Evolutionary conservation across 2,888 invertebrate genomes (phyloP), one percentile per base, ranked within the genome.

Genomic region (Cheilosia impressa): DNA sequence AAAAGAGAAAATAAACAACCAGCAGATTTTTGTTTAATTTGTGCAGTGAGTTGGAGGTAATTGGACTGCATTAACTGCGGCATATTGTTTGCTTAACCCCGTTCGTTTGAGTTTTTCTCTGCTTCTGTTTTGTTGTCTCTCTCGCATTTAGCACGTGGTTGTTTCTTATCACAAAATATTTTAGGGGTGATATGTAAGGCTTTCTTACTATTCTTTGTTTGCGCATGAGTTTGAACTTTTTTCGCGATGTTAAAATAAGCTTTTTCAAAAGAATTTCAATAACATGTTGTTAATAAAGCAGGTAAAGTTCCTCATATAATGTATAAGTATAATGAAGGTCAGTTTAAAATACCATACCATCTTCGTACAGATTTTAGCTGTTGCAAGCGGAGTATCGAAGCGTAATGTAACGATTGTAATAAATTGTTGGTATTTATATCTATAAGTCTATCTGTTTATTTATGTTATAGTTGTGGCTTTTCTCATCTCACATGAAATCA

Each of bases 31-130:
- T 60, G 47, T 34, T 60, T 72, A 60, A 66, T 71, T 65, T 76
- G 10, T 62, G 60, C 55, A 72, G 19, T 38, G 60, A 60, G 77
- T 72, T 77, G 52, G 31, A 50, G 27, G 62, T 72, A 83, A 68
- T 72, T 83, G 82, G 47, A 73, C 73, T 79, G 79, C 73, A 79
- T 73, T 79, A 78, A 78, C 53, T 78, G 62, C 71, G 41, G 15
- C 55, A 52, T 27, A 66, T 53, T 78, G 72, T 76, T 77, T 76
- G 77, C 43, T 78, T 78, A 72, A 19, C 66, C 66, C 47, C 41
- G 22, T 72, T 77, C 63, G 69, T 50, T 65, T 53, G 47, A 41
- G 45, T 53, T 66, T 69, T 58, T 43, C 63, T 41, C 22, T 57
- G 63, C 27, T 69, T 73, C 31, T 52, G 50, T 69, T 41, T 6